Evolutionary conservation across 2,113 vertebrate species (phyloP).

Genomic region (Cinclus cinclus): DNA sequence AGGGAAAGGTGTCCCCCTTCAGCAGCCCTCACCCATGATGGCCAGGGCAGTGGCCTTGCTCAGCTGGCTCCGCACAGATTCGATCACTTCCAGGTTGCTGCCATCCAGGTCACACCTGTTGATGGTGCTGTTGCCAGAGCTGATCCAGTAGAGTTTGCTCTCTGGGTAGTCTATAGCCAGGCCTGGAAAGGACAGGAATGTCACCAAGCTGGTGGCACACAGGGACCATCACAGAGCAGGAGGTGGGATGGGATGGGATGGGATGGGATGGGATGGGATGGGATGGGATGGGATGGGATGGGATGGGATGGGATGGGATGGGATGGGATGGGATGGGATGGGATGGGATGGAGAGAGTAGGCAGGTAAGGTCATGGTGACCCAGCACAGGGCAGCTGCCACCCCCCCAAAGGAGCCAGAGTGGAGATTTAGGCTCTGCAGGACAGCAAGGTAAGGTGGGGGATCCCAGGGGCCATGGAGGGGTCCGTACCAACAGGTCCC

Average conservation of each 20-base stretch:
- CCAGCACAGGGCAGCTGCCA: not conserved
- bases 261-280: not conserved
- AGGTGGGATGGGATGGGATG: not conserved
- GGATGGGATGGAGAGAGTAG: not conserved
- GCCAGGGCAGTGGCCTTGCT: slow-evolving; percentile 91
- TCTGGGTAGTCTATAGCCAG: slow-evolving; percentile 90
- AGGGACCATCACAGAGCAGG: fast-evolving
- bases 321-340: not conserved
- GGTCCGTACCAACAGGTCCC: slow-evolving; percentile 86
- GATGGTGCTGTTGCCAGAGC: slow-evolving; percentile 89
- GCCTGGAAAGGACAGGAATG: slow-evolving; percentile 63
- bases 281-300: not conserved
- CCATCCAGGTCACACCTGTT: slow-evolving; percentile 88
- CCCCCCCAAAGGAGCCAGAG: fast-evolving
- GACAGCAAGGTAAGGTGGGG: not conserved
- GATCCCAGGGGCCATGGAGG: fast-evolving
- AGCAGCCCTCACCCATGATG: slow-evolving; percentile 87
- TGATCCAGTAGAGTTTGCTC: slow-evolving; percentile 93
- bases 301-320: not conserved
- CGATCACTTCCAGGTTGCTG: slow-evolving; percentile 80
- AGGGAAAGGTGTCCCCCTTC: not conserved
- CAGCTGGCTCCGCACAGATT: slow-evolving; percentile 80
- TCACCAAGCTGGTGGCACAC: fast-evolving
- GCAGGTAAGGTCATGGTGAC: fast-evolving
- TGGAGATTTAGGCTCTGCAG: not conserved